Percentiles rank a stretch among this genome's conserved stretches.
These are phyloP conservation scores for Julus scanicus DNA, from an alignment of 2,888 invertebrate genomes.

Conservation along the genomic window DNA sequence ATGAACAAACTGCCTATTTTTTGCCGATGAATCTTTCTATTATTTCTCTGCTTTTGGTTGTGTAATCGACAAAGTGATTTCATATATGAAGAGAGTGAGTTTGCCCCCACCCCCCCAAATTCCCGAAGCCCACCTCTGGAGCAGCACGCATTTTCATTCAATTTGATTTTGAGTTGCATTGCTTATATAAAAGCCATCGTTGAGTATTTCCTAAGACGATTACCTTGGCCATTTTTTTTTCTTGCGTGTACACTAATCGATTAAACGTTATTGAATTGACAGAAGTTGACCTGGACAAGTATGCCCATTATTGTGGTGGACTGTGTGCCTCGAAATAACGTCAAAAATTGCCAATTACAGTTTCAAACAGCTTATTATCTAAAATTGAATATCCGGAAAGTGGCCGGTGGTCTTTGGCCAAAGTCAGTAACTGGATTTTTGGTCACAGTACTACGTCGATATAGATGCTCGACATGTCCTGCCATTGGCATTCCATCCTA, in stretches of 20 bases:
- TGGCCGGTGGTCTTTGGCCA: not conserved
- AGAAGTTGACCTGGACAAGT: slow-evolving; percentile 44
- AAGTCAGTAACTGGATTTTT: not conserved
- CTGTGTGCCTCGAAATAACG: slow-evolving; percentile 26
- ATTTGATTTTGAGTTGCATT: slow-evolving; percentile 27
- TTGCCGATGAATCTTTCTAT: slow-evolving; percentile 27
- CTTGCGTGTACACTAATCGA: not conserved
- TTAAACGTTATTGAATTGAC: slow-evolving; percentile 45
- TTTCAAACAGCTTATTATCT: not conserved
- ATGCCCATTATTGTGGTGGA: not conserved
- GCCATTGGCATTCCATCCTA: not conserved
- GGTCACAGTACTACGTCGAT: not conserved
- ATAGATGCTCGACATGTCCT: not conserved
- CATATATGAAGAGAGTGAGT: not conserved
- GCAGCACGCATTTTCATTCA: not conserved
- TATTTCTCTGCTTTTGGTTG: slow-evolving; percentile 5
- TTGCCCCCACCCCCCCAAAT: not conserved
- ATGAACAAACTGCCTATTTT: slow-evolving; percentile 15
- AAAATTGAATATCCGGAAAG: not conserved
- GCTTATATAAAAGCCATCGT: slow-evolving; percentile 29
- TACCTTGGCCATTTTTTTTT: slow-evolving; percentile 8
- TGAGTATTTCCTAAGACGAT: slow-evolving; percentile 40
- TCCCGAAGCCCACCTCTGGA: not conserved
- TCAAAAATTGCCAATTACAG: slow-evolving; percentile 37
- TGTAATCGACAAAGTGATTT: slow-evolving; percentile 47